Evolutionary conservation across 2,888 invertebrate genomes (phyloP).

Genomic region (Pyrgus malvae): DNA sequence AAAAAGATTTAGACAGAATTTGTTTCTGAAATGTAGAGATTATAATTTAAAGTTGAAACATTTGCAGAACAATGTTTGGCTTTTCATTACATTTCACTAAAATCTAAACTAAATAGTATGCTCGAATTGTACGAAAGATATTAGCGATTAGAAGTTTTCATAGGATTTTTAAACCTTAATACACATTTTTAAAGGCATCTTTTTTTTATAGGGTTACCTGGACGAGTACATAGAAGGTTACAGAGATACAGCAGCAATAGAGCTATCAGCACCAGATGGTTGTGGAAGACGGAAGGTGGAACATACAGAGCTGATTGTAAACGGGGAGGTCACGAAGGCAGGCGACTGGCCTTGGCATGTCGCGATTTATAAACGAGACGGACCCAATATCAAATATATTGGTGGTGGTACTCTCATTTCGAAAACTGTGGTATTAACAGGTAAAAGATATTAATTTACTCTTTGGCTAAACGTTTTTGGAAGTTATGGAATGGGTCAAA

Average conservation of each 20-base stretch:
- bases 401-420: constrained; percentile 63
- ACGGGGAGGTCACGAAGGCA: constrained; percentile 50
- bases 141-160: too few relatives aligned
- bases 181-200: too few relatives aligned
- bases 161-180: too few relatives aligned
- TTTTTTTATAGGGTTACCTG: too few relatives aligned
- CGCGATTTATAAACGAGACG: constrained; percentile 49
- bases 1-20: too few relatives aligned
- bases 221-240: constrained; percentile 7
- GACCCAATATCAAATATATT: constrained; percentile 45
- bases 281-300: constrained; percentile 53
- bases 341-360: constrained; percentile 72
- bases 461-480: neutral
- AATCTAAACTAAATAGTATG: too few relatives aligned
- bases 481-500: neutral
- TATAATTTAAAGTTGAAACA: too few relatives aligned
- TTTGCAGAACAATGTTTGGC: too few relatives aligned
- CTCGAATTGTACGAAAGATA: too few relatives aligned
- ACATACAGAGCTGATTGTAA: constrained; percentile 54
- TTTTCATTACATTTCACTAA: too few relatives aligned
- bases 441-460: constrained; percentile 35
- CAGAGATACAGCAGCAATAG: constrained; percentile 38
- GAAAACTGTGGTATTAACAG: constrained; percentile 52
- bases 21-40: too few relatives aligned
- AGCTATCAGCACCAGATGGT: constrained; percentile 30